Evolutionary conservation across 2,888 invertebrate genomes (phyloP).

Genomic region (Coremacera marginata): DNA sequence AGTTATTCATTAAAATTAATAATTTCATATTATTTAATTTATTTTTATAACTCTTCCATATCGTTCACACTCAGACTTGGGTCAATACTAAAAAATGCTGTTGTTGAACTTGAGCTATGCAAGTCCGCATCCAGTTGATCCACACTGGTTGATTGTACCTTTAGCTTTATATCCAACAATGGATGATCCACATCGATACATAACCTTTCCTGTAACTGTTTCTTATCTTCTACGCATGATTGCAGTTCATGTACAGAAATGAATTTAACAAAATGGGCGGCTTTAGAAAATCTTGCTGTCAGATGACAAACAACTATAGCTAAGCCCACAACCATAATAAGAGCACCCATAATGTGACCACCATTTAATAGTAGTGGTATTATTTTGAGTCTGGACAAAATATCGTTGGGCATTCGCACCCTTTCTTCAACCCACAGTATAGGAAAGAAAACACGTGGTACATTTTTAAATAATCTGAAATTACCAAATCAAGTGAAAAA

Average conservation of each 20-base stretch:
- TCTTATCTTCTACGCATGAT: not conserved
- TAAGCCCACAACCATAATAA: not conserved
- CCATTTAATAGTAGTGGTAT: constrained; percentile 70
- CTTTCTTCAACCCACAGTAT: constrained; percentile 59
- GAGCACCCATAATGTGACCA: not conserved
- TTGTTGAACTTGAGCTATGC: not conserved
- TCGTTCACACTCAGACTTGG: not conserved
- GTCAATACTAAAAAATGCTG: not conserved
- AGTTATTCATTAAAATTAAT: too few species aligned
- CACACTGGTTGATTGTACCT: not conserved
- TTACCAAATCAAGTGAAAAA: constrained; percentile 50
- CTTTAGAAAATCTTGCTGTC: not conserved
- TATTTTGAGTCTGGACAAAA: constrained; percentile 72
- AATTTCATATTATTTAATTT: too few species aligned
- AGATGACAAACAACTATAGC: not conserved
- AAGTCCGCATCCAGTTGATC: not conserved
- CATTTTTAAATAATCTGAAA: constrained; percentile 74
- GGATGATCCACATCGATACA: not conserved
- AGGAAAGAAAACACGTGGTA: constrained; percentile 62
- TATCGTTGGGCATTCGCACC: constrained; percentile 60
- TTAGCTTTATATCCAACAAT: not conserved
- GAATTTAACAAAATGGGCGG: not conserved
- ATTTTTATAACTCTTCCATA: too few species aligned
- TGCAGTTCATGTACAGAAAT: not conserved
- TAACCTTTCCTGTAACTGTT: not conserved